phyloP scores from a whole-genome alignment of 2,113 vertebrate species.

The Sylvilagus bachmani region DNA sequence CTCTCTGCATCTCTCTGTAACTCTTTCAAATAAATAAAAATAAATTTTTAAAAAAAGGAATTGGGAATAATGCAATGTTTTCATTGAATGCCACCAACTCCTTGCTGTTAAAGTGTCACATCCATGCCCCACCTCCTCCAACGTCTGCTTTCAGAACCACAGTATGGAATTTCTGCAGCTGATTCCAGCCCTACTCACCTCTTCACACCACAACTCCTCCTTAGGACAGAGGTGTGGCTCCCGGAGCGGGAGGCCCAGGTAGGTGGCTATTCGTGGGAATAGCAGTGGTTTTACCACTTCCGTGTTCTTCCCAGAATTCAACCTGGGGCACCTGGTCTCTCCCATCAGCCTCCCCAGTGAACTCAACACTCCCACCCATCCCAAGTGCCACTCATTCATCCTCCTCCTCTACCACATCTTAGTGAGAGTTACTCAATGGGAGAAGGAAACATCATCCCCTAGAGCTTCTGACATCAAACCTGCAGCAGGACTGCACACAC shows the following conservation, averaged over 20 bases:
- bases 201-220: no score
- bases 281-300: not conserved
- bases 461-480: not conserved
- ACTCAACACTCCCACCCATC: no score
- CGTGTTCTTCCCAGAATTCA: not conserved
- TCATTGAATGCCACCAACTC: not conserved
- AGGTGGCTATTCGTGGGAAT: no score
- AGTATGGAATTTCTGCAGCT: not conserved
- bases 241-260: fast-evolving
- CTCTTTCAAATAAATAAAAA: no score
- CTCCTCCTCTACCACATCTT: not conserved
- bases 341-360: not conserved
- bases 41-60: no score
- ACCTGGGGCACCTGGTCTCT: not conserved
- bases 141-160: not conserved
- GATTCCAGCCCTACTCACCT: not conserved
- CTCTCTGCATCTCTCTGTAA: no score
- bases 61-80: not conserved
- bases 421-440: not conserved
- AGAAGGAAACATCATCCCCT: not conserved
- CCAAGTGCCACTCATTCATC: no score
- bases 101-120: not conserved
- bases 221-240: not conserved
- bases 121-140: not conserved
- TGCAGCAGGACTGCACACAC: not conserved